phyloP scores from a whole-genome alignment of 2,888 invertebrate genomes.

The Gibbula magus region DNA sequence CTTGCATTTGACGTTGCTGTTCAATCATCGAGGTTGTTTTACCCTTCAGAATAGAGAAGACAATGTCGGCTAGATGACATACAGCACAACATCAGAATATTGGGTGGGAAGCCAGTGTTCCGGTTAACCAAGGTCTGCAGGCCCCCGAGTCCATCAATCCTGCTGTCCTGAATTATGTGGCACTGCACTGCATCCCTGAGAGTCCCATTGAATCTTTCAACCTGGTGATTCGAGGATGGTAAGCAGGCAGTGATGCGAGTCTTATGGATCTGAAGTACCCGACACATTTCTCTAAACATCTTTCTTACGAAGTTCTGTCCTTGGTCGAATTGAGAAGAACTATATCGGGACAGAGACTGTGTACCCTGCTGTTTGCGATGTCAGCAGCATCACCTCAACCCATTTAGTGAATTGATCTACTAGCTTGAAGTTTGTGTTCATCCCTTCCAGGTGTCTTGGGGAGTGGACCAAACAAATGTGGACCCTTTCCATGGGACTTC shows the following conservation, averaged over 20 bases:
- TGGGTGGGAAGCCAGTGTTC: slow-evolving; percentile 24
- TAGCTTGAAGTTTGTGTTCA: slow-evolving; percentile 21
- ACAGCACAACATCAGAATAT: not conserved
- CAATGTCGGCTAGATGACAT: too few relatives aligned
- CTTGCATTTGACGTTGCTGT: too few relatives aligned
- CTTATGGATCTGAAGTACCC: slow-evolving; percentile 6
- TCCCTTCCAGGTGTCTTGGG: slow-evolving; percentile 2
- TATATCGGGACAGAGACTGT: slow-evolving; percentile 35
- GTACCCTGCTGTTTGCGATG: slow-evolving; percentile 37
- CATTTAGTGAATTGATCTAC: slow-evolving; percentile 34
- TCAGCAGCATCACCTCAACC: slow-evolving; percentile 30
- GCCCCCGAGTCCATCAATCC: slow-evolving; percentile 12
- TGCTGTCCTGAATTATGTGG: slow-evolving; percentile 19
- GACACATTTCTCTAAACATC: slow-evolving; percentile 7
- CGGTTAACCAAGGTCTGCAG: slow-evolving; percentile 20
- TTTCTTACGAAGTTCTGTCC: slow-evolving; percentile 32
- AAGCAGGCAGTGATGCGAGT: slow-evolving; percentile 8
- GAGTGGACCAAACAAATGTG: slow-evolving; percentile 32
- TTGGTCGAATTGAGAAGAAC: slow-evolving; percentile 37
- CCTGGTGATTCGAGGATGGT: slow-evolving; percentile 31
- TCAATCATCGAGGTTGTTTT: too few relatives aligned
- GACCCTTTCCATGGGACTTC: slow-evolving; percentile 66
- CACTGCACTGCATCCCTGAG: slow-evolving; percentile 21
- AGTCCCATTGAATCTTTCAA: slow-evolving; percentile 22
- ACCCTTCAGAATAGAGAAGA: too few relatives aligned